A percentile compares a stretch with the other conserved stretches of the same genome.
Conservation (phyloP, 2,888 invertebrate genomes). For the Lasioglossum malachurum region DNA sequence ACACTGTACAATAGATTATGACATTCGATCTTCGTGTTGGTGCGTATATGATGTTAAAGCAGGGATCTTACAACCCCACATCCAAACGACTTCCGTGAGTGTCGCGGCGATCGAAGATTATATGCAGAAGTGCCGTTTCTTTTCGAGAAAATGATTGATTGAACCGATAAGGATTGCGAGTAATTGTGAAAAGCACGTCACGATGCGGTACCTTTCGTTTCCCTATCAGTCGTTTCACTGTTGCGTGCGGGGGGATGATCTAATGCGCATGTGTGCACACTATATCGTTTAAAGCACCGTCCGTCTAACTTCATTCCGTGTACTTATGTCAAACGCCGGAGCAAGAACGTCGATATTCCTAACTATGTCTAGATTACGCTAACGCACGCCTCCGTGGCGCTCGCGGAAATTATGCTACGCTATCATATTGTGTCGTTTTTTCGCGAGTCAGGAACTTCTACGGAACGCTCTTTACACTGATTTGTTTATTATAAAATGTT, state of each 20-base stretch:
- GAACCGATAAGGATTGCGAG: slow-evolving; percentile 19
- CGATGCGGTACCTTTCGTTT: slow-evolving; percentile 16
- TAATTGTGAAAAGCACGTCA: slow-evolving; percentile 14
- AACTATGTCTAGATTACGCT: slow-evolving; percentile 13
- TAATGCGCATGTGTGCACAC: slow-evolving; percentile 34
- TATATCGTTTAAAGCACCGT: slow-evolving; percentile 39
- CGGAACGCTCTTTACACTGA: neutral
- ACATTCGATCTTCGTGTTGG: neutral
- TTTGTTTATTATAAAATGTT: neutral
- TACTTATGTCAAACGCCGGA: slow-evolving; percentile 50
- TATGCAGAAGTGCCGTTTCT: neutral
- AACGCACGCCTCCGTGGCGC: neutral
- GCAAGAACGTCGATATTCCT: slow-evolving; percentile 35
- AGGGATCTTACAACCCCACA: neutral
- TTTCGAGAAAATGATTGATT: slow-evolving; percentile 25
- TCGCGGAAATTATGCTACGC: slow-evolving; percentile 17
- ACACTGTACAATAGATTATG: neutral
- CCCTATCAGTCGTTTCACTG: slow-evolving; percentile 17
- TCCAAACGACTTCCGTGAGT: neutral
- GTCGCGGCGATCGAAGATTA: neutral
- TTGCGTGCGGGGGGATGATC: slow-evolving; percentile 32
- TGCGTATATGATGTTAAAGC: neutral
- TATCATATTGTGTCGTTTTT: neutral
- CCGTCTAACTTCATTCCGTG: slow-evolving; percentile 42
- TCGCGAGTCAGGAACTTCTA: neutral